Conservation (phyloP, 2,888 invertebrate genomes). For the Drosophila picticornis region DNA sequence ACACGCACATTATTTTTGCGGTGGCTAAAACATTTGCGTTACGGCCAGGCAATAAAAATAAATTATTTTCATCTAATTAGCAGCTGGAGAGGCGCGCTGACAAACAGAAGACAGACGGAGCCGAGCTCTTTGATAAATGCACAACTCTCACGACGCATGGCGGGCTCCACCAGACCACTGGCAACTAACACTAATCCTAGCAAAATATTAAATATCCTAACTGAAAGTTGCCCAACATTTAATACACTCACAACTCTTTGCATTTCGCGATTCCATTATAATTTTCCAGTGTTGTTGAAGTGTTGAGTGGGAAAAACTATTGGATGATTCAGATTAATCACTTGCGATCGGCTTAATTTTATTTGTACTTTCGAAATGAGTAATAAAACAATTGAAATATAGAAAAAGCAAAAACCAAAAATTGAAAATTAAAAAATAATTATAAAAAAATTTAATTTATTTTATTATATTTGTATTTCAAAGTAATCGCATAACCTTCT, state of each 20-base stretch:
- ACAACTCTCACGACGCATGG: conserved; percentile 45
- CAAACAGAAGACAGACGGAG: conserved; percentile 19
- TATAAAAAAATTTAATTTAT: neutral
- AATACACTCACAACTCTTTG: neutral
- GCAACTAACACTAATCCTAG: neutral
- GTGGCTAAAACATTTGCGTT: conserved; percentile 55
- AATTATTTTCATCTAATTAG: conserved; percentile 72
- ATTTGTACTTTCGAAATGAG: neutral
- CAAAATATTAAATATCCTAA: conserved; percentile 8
- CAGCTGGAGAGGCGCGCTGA: conserved; percentile 43
- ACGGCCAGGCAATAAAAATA: conserved; percentile 68
- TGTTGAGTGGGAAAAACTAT: no score
- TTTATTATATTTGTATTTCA: neutral
- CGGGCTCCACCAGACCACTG: conserved; percentile 21
- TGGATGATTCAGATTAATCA: neutral
- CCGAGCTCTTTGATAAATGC: conserved; percentile 46
- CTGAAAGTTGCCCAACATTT: neutral
- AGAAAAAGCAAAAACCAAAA: neutral
- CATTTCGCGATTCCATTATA: neutral
- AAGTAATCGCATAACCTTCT: neutral
- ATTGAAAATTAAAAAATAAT: neutral
- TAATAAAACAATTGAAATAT: neutral
- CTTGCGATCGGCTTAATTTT: neutral
- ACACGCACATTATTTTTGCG: conserved; percentile 40
- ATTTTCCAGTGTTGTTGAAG: neutral